Base-by-base conservation (phyloP, 1,140 invertebrate species). In the Drosophila pruinosa region DNA sequence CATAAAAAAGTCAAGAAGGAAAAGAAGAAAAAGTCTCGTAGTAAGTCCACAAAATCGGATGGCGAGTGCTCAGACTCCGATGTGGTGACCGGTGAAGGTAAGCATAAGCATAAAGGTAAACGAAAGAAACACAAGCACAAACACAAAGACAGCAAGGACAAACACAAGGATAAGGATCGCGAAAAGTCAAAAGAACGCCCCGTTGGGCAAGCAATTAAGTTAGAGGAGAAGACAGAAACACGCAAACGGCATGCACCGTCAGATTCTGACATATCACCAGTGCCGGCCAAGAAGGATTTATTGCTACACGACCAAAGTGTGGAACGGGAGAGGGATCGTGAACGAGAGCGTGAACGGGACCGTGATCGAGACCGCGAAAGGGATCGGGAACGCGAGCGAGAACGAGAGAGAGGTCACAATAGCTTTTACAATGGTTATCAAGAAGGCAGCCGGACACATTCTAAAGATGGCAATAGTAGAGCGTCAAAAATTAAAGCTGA, bases 1-100 rank as follows among this genome's bases (percentile, higher is more conserved):
- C 92, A 92, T 39, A 94, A 94, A 48, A 92, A 93, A 53, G 92
- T 92, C 31, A 92, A 92, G 21, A 92, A 91, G 19, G 92, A 91
- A 15, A 92, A 91, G 36, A 92, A 91, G 31, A 91, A 91, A 52
- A 92, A 91, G 59, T 93, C 93, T 59, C 88, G 93, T 52, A 93
- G 94, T 56, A 90, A 89, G 34, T 1, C 28, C 0, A 4, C n/a
- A 62, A 95, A 76, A 73, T 94, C 93, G 41, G 92, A 92, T 57
- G 92, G 93, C 12, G 91, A 92, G 41, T 92, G 92, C 3, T 91
- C 91, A 0, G 92, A 93, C 4, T 92, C 90, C n/a, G 92, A 93
- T n/a, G 91, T 91, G n/a, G 89, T 90, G 62, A 83, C 91, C 17
- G 53, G 41, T 10, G 82, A 77, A n/a, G 57, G 81, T 12, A 91